Base-by-base conservation (phyloP, 2,888 invertebrate species). In the Scelioninae gen. 1 region DNA sequence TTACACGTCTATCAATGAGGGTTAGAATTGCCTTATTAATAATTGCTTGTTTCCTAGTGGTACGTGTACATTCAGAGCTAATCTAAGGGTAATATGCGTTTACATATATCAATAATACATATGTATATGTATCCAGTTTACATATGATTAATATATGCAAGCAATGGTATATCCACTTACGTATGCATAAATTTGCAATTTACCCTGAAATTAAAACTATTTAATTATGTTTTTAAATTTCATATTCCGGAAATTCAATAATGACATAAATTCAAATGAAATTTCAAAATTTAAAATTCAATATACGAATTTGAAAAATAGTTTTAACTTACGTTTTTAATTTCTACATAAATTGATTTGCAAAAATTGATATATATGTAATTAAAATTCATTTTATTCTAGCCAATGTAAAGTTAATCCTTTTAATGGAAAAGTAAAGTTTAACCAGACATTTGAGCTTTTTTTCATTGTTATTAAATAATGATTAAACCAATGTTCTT, bases 81-180 rank as follows among this genome's bases (percentile, higher is more conserved):
- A 66, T 66, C 51, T 53, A 66, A 66, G 29, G 65, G 29, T 55
- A 66, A 53, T 40, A 66, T 49, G 31, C 43, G 43, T 66, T 66
- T 65, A 65, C 65, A 51, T 65, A 65, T 65, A 65, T 65, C 65
- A 65, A 65, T 65, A 65, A 51, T 65, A 65, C 49, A 49, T 34
- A 49, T 63, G 49, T 13, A 45, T 29, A 63, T n/a, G 15, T 10
- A 40, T 43, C 51, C 38, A 65, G 51, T 65, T 51, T 49, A 51
- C 29, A 38, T 38, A 65, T 65, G 51, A 65, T 51, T 51, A 65
- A 65, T 65, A 51, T 65, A 65, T 51, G 51, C 65, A 38, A 23
- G 7, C 34, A 65, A 29, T 23, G 15, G 38, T 38, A 34, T 6
- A 51, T 49, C 65, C 38, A 51, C 38, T 65, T 23, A 63, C 23